These are phyloP conservation scores for Syngnathus typhle DNA, from an alignment of 2,113 vertebrate genomes.

Conservation along the genomic window DNA sequence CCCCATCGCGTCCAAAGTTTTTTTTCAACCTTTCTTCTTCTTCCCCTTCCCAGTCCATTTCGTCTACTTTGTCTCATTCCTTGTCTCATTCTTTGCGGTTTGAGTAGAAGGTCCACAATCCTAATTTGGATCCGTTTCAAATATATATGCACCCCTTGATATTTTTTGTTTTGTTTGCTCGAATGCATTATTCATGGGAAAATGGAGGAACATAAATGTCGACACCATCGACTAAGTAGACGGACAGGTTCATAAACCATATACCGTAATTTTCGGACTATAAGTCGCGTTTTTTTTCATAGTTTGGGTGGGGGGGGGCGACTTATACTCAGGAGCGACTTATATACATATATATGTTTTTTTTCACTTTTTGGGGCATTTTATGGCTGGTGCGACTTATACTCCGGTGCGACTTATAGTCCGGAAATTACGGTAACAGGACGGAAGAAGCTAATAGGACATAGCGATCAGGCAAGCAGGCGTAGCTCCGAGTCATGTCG, in stretches of 20 bases:
- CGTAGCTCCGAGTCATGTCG: conserved; percentile 40
- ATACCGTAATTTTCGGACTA: too few species aligned
- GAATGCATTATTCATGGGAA: too few species aligned
- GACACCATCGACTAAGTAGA: neutral
- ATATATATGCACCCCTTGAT: neutral
- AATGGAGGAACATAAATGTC: too few species aligned
- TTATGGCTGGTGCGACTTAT: too few species aligned
- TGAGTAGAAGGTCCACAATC: neutral
- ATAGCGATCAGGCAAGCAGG: conserved; percentile 27
- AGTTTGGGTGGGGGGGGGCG: too few species aligned
- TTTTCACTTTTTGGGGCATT: too few species aligned
- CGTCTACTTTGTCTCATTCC: neutral
- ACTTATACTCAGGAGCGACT: too few species aligned
- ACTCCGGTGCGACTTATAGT: too few species aligned
- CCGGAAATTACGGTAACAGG: too few species aligned
- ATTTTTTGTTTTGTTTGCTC: too few species aligned
- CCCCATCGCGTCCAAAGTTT: neutral
- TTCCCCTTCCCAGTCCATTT: conserved; percentile 1
- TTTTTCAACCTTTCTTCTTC: neutral
- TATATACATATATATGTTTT: too few species aligned
- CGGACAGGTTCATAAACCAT: conserved; percentile 7
- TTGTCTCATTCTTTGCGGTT: neutral
- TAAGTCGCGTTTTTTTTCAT: too few species aligned
- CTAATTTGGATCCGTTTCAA: neutral
- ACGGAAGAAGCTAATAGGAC: conserved; percentile 27